Percentiles rank a stretch among this genome's conserved stretches.
These are phyloP conservation scores for Chaetops frenatus DNA, from an alignment of 2,113 vertebrate species.

Conservation along the genomic window DNA sequence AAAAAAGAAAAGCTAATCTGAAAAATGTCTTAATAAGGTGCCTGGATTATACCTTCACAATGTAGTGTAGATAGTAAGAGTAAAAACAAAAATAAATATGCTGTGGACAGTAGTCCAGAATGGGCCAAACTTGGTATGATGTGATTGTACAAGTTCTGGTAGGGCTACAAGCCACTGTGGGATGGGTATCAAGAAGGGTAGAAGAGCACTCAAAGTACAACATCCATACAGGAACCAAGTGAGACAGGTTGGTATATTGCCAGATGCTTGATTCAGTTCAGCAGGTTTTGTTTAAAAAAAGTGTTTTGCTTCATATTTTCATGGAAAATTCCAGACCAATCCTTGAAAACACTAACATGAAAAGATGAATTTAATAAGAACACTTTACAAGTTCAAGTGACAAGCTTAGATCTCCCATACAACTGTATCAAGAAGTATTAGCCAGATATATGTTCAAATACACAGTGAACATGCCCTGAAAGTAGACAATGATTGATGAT, in stretches of 20 bases:
- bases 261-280: neutral
- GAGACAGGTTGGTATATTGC: neutral
- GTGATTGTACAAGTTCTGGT: neutral
- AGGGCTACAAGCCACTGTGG: no score
- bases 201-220: neutral
- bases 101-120: neutral
- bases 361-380: neutral
- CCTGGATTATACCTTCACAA: neutral
- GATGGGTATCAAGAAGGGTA: neutral
- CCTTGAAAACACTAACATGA: neutral
- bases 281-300: neutral
- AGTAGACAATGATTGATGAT: neutral
- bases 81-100: neutral
- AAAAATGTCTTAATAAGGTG: neutral
- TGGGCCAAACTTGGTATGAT: neutral
- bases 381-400: neutral
- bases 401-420: neutral
- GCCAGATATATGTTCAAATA: neutral
- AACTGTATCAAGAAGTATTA: neutral
- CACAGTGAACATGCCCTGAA: neutral
- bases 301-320: neutral
- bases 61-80: neutral
- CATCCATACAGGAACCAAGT: rapidly evolving
- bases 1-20: neutral
- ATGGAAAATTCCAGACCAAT: neutral